phyloP scores from a whole-genome alignment of 2,888 invertebrate species.

The Heteromurus nitidus region DNA sequence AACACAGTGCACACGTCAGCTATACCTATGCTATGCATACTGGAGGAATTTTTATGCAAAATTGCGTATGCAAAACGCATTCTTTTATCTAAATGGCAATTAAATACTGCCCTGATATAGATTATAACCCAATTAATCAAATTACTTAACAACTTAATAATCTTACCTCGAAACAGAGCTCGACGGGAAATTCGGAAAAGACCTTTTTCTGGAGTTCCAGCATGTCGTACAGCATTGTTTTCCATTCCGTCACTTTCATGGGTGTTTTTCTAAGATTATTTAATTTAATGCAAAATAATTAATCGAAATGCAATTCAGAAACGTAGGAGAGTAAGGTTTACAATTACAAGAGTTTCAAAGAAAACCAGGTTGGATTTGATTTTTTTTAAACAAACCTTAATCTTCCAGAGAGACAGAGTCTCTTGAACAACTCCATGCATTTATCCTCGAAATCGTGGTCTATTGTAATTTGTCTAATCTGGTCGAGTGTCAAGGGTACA shows the following conservation, averaged over 20 bases:
- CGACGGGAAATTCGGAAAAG: constrained; percentile 79
- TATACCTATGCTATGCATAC: no score
- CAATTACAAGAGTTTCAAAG: background rate
- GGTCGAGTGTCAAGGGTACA: constrained; percentile 77
- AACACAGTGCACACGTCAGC: no score
- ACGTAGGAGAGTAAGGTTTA: no score
- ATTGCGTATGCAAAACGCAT: no score
- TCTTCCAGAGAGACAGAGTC: constrained; percentile 75
- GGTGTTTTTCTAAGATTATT: constrained; percentile 75
- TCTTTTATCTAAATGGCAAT: no score
- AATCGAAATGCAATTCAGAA: no score
- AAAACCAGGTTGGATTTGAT: background rate
- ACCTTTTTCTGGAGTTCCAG: constrained; percentile 81
- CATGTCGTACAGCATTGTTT: constrained; percentile 81
- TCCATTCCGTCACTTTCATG: constrained; percentile 80
- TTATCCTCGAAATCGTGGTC: constrained; percentile 75
- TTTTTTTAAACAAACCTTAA: constrained; percentile 74
- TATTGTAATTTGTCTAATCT: constrained; percentile 76
- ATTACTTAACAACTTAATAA: no score
- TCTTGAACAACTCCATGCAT: constrained; percentile 75
- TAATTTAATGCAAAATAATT: no score
- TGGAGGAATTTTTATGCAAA: no score
- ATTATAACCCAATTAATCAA: no score
- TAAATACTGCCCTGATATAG: no score
- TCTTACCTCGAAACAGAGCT: constrained; percentile 77